Conservation (phyloP, 2,888 invertebrate species). For the Acrobeloides nanus region DNA sequence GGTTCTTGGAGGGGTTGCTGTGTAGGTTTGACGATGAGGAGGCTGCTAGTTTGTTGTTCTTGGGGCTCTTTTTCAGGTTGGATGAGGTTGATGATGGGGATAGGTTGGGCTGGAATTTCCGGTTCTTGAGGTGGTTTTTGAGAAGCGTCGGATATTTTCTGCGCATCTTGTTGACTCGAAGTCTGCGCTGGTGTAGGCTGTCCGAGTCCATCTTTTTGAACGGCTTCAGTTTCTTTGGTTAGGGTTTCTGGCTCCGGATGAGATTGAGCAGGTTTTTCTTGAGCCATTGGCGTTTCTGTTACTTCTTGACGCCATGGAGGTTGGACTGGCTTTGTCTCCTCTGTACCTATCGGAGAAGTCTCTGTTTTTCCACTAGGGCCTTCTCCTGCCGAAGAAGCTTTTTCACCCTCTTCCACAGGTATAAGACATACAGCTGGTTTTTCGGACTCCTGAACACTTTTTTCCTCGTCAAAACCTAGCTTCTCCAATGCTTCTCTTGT, state of each 20-base stretch:
- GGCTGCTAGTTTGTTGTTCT: too few relatives aligned
- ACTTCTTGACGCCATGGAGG: constrained; percentile 20
- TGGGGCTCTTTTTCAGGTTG: background rate
- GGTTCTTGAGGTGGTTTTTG: constrained; percentile 1
- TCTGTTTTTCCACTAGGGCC: too few relatives aligned
- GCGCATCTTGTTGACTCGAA: background rate
- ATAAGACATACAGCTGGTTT: background rate
- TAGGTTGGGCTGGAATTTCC: constrained; percentile 1
- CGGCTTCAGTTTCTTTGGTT: too few relatives aligned
- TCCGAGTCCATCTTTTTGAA: background rate
- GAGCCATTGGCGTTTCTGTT: background rate
- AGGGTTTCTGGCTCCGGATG: too few relatives aligned
- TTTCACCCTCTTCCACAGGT: background rate
- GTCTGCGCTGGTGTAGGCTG: too few relatives aligned
- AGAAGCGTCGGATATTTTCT: background rate
- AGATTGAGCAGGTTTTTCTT: too few relatives aligned
- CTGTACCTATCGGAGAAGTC: too few relatives aligned
- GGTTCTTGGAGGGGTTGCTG: too few relatives aligned
- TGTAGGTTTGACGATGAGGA: too few relatives aligned
- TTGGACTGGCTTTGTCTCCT: background rate
- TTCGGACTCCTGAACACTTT: too few relatives aligned
- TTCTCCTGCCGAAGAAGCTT: background rate
- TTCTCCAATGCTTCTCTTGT: too few relatives aligned
- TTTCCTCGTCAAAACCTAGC: too few relatives aligned
- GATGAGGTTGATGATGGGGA: background rate